A percentile compares a stretch with the other conserved stretches of the same genome.
Evolutionary conservation across 2,113 vertebrate genomes (phyloP).

Genomic region (Notarius lentiginosus): DNA sequence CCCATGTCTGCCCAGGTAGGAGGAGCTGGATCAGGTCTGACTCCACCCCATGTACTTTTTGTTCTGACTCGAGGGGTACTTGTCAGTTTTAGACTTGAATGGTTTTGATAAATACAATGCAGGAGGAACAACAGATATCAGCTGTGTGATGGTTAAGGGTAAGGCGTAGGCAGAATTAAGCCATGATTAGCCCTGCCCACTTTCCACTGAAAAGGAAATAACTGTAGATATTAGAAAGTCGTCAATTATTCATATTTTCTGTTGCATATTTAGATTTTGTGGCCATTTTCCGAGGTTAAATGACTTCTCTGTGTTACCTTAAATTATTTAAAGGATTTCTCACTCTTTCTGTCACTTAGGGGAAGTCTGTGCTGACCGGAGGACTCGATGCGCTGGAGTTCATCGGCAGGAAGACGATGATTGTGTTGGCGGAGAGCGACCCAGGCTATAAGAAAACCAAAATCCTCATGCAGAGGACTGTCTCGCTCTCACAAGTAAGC

Average conservation of each 20-base stretch:
- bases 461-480: constrained; percentile 91
- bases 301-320: background rate
- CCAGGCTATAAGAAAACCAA: constrained; percentile 97
- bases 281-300: background rate
- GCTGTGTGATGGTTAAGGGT: background rate
- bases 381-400: constrained; percentile 97
- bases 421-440: constrained; percentile 92
- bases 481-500: constrained; percentile 89
- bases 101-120: background rate
- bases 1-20: too few relatives aligned
- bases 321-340: background rate
- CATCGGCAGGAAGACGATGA: constrained; percentile 99
- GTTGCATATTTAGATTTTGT: background rate
- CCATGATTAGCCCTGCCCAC: background rate
- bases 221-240: background rate
- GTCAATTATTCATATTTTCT: background rate
- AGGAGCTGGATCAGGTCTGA: background rate
- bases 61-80: background rate
- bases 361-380: constrained; percentile 90
- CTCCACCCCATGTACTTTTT: background rate
- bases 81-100: background rate
- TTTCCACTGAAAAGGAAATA: background rate
- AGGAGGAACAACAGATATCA: background rate
- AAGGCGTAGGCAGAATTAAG: background rate
- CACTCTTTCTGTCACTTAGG: constrained; percentile 66